Percentiles rank a stretch among this genome's conserved stretches.
These are phyloP conservation scores for Trachelus iudaicus DNA, from an alignment of 2,888 invertebrate genomes.

Conservation along the genomic window DNA sequence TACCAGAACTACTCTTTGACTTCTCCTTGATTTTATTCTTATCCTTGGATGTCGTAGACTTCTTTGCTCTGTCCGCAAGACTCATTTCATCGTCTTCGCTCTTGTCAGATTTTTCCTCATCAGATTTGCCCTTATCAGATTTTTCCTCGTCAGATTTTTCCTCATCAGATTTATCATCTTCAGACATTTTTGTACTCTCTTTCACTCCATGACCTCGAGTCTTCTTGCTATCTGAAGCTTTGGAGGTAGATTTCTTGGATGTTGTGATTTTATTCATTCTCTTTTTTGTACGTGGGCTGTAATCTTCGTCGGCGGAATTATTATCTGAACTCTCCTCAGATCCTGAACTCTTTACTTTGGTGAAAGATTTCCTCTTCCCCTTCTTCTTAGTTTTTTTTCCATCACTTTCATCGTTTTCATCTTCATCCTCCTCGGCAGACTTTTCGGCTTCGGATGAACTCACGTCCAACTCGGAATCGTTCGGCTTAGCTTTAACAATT, in stretches of 20 bases:
- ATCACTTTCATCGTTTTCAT: conserved; percentile 16
- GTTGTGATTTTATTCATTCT: conserved; percentile 38
- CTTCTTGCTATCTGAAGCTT: conserved; percentile 30
- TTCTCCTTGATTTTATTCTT: conserved; percentile 27
- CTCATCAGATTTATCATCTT: conserved; percentile 11
- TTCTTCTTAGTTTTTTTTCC: conserved; percentile 34
- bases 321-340: conserved; percentile 49
- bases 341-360: conserved; percentile 38
- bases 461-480: conserved; percentile 57
- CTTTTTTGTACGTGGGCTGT: conserved; percentile 50
- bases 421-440: conserved; percentile 22
- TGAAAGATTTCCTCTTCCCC: conserved; percentile 38
- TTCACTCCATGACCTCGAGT: background rate
- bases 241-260: conserved; percentile 12
- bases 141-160: conserved; percentile 9
- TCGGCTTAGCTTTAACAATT: conserved; percentile 56
- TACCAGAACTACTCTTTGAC: conserved; percentile 7
- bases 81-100: conserved; percentile 17
- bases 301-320: conserved; percentile 55
- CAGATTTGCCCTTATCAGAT: conserved; percentile 11
- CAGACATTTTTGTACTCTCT: conserved; percentile 6
- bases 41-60: conserved; percentile 25
- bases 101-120: conserved; percentile 12
- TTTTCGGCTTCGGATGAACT: conserved; percentile 39
- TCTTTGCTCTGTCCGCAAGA: conserved; percentile 22